phyloP scores from a whole-genome alignment of 2,797 vertebrate genomes.

The Otus scops region DNA sequence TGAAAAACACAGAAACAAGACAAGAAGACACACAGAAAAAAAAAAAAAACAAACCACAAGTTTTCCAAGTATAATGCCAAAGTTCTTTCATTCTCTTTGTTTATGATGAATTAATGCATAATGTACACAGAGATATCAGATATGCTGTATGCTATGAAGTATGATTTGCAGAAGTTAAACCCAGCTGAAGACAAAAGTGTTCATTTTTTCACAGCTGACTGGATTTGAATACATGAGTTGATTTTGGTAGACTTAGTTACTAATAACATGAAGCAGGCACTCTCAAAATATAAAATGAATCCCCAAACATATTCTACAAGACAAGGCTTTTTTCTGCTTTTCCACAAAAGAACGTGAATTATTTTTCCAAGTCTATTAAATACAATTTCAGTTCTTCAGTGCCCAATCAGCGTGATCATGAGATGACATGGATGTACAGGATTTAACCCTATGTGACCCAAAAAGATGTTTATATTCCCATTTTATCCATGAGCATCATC shows the following conservation, averaged over 20 bases:
- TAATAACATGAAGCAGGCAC: not conserved
- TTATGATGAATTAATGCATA: not conserved
- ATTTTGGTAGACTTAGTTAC: not conserved
- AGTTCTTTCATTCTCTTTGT: not conserved
- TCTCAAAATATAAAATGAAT: not conserved
- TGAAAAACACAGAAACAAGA: not conserved
- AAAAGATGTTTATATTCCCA: not conserved
- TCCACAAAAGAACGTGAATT: not conserved
- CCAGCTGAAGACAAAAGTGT: not conserved
- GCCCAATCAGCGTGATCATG: not conserved
- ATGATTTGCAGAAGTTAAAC: not conserved
- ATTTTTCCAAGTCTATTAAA: not conserved
- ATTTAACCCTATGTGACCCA: not conserved
- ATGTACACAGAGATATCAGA: not conserved
- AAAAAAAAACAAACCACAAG: accelerated
- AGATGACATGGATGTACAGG: not conserved
- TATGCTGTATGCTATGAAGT: not conserved
- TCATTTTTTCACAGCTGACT: not conserved
- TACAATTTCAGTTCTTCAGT: not conserved
- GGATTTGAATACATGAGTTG: not conserved
- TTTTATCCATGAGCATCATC: not conserved
- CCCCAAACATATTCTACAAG: not conserved
- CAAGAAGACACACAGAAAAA: not conserved
- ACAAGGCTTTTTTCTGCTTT: not conserved
- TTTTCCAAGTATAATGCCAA: not conserved